Conservation (phyloP, 2,113 vertebrate species). For the Tenrec ecaudatus region DNA sequence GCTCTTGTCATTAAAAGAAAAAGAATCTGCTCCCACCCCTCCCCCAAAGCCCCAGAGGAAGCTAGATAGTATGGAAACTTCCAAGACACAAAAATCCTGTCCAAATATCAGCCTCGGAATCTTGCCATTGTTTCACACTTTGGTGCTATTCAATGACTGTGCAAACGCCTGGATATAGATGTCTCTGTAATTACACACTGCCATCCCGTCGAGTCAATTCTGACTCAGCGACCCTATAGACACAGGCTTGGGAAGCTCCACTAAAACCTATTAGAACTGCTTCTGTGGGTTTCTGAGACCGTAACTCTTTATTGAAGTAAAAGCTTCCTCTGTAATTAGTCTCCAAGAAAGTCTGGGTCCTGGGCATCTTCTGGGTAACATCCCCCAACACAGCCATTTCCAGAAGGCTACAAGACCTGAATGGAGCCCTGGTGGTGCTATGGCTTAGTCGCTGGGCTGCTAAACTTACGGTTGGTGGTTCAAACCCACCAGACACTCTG, state of each 20-base stretch:
- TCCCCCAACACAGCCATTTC: conserved; percentile 22
- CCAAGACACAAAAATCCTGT: conserved; percentile 68
- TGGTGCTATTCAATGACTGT: conserved; percentile 69
- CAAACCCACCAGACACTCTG: too few relatives aligned
- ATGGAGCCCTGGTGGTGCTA: too few relatives aligned
- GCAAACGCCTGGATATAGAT: conserved; percentile 63
- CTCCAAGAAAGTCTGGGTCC: conserved; percentile 77
- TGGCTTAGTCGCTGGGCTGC: too few relatives aligned
- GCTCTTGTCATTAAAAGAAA: conserved; percentile 53
- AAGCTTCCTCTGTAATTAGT: conserved; percentile 70
- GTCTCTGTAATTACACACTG: too few relatives aligned
- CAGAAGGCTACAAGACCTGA: background rate
- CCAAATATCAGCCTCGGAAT: conserved; percentile 66
- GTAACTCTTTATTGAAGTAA: too few relatives aligned
- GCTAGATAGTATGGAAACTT: conserved; percentile 49
- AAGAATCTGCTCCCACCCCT: conserved; percentile 48
- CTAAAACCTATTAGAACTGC: too few relatives aligned
- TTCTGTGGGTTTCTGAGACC: too few relatives aligned
- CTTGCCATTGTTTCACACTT: conserved; percentile 78
- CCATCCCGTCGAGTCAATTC: too few relatives aligned
- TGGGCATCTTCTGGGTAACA: conserved; percentile 21
- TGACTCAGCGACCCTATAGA: too few relatives aligned
- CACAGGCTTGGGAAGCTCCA: too few relatives aligned
- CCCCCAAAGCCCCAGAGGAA: too few relatives aligned
- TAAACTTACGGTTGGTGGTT: too few relatives aligned